Conservation (phyloP, 2,113 vertebrate genomes). For the Ameiurus melas region DNA sequence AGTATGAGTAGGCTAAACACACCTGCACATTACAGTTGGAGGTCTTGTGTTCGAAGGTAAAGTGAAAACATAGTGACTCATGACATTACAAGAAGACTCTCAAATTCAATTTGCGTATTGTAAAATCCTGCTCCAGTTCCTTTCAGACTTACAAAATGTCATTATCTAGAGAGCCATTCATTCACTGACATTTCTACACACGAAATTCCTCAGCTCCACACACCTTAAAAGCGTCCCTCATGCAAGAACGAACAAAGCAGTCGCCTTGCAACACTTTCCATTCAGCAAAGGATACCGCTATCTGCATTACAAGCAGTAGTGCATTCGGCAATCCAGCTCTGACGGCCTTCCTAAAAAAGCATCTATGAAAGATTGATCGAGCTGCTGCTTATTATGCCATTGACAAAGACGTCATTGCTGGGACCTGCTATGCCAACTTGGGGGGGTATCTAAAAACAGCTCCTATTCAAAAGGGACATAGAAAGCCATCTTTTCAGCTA, state of each 20-base stretch:
- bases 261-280: conserved; percentile 5
- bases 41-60: background rate
- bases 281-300: conserved; percentile 41
- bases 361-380: conserved; percentile 48
- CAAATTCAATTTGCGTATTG: background rate
- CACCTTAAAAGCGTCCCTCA: background rate
- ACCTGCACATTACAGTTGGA: background rate
- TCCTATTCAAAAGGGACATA: conserved; percentile 41
- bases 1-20: background rate
- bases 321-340: conserved; percentile 25
- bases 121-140: background rate
- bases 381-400: conserved; percentile 47
- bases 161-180: background rate
- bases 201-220: background rate
- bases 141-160: background rate
- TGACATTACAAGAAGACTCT: background rate
- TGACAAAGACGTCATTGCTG: conserved; percentile 46
- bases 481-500: conserved; percentile 25
- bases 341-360: conserved; percentile 44
- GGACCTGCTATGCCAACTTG: conserved; percentile 36
- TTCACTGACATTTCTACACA: background rate
- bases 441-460: conserved; percentile 43
- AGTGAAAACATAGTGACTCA: background rate
- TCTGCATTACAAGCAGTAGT: conserved; percentile 17
- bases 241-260: background rate